These are phyloP conservation scores for Agrochola lychnidis DNA, from an alignment of 2,888 invertebrate species.

Conservation along the genomic window DNA sequence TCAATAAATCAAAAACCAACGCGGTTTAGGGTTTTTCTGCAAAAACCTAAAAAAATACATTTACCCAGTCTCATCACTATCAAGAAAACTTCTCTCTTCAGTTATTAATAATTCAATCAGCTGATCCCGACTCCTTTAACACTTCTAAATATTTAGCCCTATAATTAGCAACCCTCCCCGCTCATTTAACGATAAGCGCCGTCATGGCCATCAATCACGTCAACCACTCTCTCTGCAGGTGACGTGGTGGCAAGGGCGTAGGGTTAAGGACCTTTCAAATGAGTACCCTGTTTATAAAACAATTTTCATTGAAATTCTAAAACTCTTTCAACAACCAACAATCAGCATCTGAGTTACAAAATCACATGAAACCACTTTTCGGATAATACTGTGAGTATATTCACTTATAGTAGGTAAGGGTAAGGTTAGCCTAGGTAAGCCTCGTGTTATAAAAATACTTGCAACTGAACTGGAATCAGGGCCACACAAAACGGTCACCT, in stretches of 20 bases:
- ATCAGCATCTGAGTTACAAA: neutral
- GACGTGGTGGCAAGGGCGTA: constrained; percentile 11
- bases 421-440: neutral
- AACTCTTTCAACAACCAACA: neutral
- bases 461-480: neutral
- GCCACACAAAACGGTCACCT: neutral
- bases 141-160: constrained; percentile 3
- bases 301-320: neutral
- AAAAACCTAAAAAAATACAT: neutral
- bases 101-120: neutral
- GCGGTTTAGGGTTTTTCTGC: neutral
- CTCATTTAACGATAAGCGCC: constrained; percentile 39
- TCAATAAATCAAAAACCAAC: neutral
- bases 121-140: neutral
- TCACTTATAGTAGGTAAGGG: neutral
- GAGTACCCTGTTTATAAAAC: neutral
- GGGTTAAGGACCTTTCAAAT: neutral
- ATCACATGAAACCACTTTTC: neutral
- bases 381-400: neutral
- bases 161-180: constrained; percentile 29
- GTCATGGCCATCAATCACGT: constrained; percentile 57
- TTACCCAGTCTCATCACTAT: too few relatives aligned
- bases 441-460: neutral
- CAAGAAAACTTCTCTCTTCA: neutral
- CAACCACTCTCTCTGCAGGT: constrained; percentile 32